These are phyloP conservation scores for Notothenia rossii DNA, from an alignment of 2,113 vertebrate genomes.

Conservation along the genomic window DNA sequence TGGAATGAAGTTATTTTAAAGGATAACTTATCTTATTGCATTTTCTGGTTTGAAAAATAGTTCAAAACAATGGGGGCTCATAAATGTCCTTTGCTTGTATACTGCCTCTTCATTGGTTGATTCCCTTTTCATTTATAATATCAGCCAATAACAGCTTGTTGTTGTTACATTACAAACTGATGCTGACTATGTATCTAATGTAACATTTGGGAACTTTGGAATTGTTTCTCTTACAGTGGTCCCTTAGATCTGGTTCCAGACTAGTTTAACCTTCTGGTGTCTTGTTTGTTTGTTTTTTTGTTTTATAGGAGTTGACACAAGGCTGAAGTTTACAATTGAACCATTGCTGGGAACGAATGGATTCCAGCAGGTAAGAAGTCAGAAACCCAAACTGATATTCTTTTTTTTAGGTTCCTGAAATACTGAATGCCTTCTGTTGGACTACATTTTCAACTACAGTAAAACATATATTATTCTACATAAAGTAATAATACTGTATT, in stretches of 20 bases:
- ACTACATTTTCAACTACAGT: too few relatives aligned
- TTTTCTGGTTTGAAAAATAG: not conserved
- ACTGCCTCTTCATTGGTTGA: not conserved
- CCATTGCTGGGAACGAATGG: slow-evolving; percentile 96
- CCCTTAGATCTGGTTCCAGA: not conserved
- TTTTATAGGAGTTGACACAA: slow-evolving; percentile 93
- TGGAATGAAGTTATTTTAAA: not conserved
- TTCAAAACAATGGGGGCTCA: not conserved
- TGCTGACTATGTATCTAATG: too few relatives aligned
- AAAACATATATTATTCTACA: not conserved
- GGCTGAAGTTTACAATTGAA: slow-evolving; percentile 97
- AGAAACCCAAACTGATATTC: not conserved
- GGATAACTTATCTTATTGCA: not conserved
- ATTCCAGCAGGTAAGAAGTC: slow-evolving; percentile 93
- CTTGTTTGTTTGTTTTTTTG: slow-evolving; percentile 35
- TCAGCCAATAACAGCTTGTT: not conserved
- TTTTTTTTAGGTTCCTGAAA: too few relatives aligned
- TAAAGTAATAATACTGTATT: not conserved
- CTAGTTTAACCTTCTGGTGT: slow-evolving; percentile 5
- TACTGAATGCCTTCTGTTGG: too few relatives aligned
- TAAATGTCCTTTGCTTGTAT: not conserved
- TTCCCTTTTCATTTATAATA: not conserved
- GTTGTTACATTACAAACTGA: too few relatives aligned
- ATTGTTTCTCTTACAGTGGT: not conserved
- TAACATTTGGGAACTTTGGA: not conserved